Evolutionary conservation across 2,797 vertebrate genomes (phyloP), one percentile per base, ranked within the genome.

Genomic region (Eulemur mongoz): DNA sequence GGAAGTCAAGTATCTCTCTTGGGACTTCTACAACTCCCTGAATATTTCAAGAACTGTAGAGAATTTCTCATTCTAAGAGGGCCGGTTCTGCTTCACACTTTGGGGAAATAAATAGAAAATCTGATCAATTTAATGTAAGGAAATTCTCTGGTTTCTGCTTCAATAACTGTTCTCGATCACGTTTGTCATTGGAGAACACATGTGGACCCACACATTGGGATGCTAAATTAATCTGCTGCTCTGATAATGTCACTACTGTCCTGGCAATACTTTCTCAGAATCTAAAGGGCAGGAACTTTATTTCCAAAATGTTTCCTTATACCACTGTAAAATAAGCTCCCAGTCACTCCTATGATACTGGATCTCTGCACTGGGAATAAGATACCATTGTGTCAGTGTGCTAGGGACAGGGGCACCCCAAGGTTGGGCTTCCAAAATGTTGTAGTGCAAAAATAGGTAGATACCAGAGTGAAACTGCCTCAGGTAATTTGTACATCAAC

Each of bases 1-100:
- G 75, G 65, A 93, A 85, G 61, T 94, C 84, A 93, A 90, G 43
- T 45, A 72, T 95, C 61, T 95, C 90, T 92, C 90, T 70, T 89
- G 92, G 69, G 91, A 93, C 15, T 75, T 13, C 35, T 94, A 45
- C 69, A 95, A 91, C 17, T 83, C 91, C 63, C 81, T 65, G 38
- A 92, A 89, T 92, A 97, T 92, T 96, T 97, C 67, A 92, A 73
- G 72, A 94, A 94, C 65, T 87, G 76, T 81, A 57, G 84, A 87
- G 85, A 81, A 38, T 79, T 96, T 94, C 61, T 90, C 61, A 93
- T 76, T 93, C 43, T 75, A 96, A 93, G 65, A 43, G 67, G 9
- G 69, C 57, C 17, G 63, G 10, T 61, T 85, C 65, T 80, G 18
- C n/a, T 84, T 96, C 61, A 93, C 35, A 40, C 1, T 95, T 70